These are phyloP conservation scores for Callitettix versicolor DNA, from an alignment of 1,140 invertebrate species.

Conservation along the genomic window DNA sequence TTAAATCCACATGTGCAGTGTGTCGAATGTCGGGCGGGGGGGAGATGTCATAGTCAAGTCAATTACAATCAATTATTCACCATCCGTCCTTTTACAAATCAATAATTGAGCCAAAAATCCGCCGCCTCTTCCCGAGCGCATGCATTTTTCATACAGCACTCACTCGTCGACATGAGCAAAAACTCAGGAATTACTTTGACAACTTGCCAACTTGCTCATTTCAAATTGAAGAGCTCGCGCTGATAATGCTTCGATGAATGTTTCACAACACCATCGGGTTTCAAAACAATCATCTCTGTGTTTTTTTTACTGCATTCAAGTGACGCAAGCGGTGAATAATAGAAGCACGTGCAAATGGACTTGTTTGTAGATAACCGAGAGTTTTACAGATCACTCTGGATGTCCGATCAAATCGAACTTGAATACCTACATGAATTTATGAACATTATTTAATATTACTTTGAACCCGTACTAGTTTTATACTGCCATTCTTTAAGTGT, in stretches of 20 bases:
- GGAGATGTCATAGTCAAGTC: conserved; percentile 5
- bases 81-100: conserved; percentile 2
- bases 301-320: too few relatives aligned
- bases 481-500: too few relatives aligned
- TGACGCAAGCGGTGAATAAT: too few relatives aligned
- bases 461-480: too few relatives aligned
- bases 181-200: not conserved
- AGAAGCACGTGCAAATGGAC: too few relatives aligned
- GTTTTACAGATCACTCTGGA: too few relatives aligned
- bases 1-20: not conserved
- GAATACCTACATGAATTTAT: too few relatives aligned
- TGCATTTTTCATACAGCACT: conserved; percentile 10
- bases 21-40: not conserved
- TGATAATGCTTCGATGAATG: not conserved
- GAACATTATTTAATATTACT: too few relatives aligned
- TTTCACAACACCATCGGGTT: not conserved
- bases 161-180: not conserved
- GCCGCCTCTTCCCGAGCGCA: conserved; percentile 4
- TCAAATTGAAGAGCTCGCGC: conserved; percentile 3
- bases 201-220: conserved; percentile 2
- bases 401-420: too few relatives aligned
- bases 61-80: conserved; percentile 8
- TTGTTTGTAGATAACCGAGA: too few relatives aligned
- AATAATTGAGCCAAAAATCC: conserved; percentile 8
- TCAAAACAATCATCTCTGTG: too few relatives aligned